Base-by-base conservation (phyloP, 2,888 invertebrate genomes). In the Bombylius discolor region DNA sequence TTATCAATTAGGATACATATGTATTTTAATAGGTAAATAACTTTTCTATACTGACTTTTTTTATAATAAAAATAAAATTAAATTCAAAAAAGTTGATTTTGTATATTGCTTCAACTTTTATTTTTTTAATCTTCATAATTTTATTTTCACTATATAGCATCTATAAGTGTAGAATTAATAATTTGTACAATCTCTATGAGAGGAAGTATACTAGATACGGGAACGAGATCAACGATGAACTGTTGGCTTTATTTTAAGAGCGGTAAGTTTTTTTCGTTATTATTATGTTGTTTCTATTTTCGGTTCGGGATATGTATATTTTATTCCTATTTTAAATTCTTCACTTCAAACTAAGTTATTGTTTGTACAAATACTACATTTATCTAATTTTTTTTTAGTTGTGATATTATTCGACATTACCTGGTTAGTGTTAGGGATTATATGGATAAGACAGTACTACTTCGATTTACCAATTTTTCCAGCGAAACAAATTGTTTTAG, bases 191-290 rank as follows among this genome's bases (percentile, higher is more conserved):
- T 88, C 61, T 86, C 89, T 60, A 81, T 87, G 75, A 78, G 87
- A 61, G 90, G 90, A 58, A 84, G 86, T 68, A 89, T 90, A 65
- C 77, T 90, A 64, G 83, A 88, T 67, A 83, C 84, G n/a, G 78
- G 79, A 47, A 83, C 83, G 12, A 77, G 90, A 57, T 77, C 82
- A 62, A 80, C 84, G 62, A 87, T 89, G 80, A 85, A 87, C 74
- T 84, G 87, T 70, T 79, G 89, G 65, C 82, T 90, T 65, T 90
- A 90, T 75, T 74, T 83, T 63, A 80, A 87, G 70, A 77, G 89
- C 63, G 81, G 89, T 89, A 75, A 80, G 79, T 71, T 53, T 46
- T 44, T 11, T 59, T 56, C 23, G 23, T 23, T 23, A 23, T 23
- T 23, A 23, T 23, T 23, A 23, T 23, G 23, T 23, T 23, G 23